Evolutionary conservation across 2,888 invertebrate species (phyloP).

Genomic region (Axea sp.): DNA sequence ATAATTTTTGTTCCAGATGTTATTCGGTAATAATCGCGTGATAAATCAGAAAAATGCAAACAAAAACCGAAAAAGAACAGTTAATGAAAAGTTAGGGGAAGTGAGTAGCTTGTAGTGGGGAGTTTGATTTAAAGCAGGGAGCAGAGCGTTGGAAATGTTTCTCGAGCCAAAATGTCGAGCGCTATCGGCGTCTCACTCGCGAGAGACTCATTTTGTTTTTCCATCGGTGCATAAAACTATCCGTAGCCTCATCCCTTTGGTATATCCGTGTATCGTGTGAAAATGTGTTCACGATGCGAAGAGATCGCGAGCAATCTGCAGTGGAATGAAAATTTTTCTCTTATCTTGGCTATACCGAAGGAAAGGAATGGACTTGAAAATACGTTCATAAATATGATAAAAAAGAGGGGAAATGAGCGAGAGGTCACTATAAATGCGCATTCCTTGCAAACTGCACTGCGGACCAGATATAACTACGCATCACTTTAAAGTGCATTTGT

Average conservation of each 20-base stretch:
- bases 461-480: no score
- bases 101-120: no score
- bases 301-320: conserved; percentile 61
- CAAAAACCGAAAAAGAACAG: conserved; percentile 2
- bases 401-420: no score
- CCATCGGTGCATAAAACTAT: conserved; percentile 37
- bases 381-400: no score
- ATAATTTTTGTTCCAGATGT: background rate
- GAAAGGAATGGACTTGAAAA: no score
- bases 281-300: conserved; percentile 19
- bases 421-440: no score
- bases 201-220: conserved; percentile 44
- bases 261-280: conserved; percentile 38
- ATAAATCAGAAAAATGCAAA: conserved; percentile 6
- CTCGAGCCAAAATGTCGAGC: conserved; percentile 35
- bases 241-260: conserved; percentile 16
- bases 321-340: conserved; percentile 67
- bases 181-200: conserved; percentile 16
- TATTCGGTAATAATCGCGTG: conserved; percentile 7
- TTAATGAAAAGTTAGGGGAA: conserved; percentile 15
- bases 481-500: no score
- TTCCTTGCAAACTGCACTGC: no score
- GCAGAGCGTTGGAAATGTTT: conserved; percentile 2
- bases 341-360: conserved; percentile 15
- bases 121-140: conserved; percentile 20